These are phyloP conservation scores for Psophia crepitans DNA, from an alignment of 2,113 vertebrate genomes.

Conservation along the genomic window DNA sequence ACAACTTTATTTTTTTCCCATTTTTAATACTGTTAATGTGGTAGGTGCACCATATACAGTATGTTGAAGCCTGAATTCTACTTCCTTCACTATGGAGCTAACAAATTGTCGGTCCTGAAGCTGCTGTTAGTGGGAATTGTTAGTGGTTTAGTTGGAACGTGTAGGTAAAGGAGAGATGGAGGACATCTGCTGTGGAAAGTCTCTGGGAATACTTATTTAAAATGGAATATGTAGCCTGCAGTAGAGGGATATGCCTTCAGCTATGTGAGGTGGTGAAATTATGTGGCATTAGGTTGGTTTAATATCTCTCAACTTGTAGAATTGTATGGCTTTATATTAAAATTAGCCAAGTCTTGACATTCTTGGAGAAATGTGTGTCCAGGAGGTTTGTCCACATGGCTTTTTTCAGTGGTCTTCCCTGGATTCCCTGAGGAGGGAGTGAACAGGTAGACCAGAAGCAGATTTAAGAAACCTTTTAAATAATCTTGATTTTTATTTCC, in stretches of 20 bases:
- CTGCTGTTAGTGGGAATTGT: neutral
- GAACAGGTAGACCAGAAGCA: neutral
- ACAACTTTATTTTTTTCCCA: neutral
- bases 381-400: neutral
- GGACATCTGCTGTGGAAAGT: neutral
- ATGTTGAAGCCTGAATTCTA: neutral
- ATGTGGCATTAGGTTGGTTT: neutral
- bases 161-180: neutral
- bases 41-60: neutral
- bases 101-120: neutral
- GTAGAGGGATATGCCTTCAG: neutral
- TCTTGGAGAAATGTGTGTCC: neutral
- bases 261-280: neutral
- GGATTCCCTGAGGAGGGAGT: neutral
- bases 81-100: neutral
- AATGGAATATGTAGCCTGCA: neutral
- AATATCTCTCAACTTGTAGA: neutral
- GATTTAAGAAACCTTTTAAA: neutral
- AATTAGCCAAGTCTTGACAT: neutral
- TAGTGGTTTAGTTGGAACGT: neutral
- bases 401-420: neutral
- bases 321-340: neutral
- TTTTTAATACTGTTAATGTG: neutral
- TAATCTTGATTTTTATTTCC: neutral
- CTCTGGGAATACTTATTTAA: neutral